phyloP scores from a whole-genome alignment of 2,113 vertebrate genomes.

The Enhydra lutris region DNA sequence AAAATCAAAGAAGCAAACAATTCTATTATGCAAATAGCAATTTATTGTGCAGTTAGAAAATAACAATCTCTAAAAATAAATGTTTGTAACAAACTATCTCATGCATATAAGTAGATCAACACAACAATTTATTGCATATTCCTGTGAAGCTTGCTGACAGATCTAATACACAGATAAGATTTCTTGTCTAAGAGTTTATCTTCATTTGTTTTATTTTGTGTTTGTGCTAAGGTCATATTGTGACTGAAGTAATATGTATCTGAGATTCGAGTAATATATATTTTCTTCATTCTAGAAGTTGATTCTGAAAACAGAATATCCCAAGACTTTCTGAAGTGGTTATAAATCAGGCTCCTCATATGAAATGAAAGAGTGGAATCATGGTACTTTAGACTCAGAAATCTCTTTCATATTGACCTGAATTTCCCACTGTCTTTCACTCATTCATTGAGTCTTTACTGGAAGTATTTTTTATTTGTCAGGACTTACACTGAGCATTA shows the following conservation, averaged over 20 bases:
- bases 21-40: slow-evolving; percentile 72
- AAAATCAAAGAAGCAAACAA: slow-evolving; percentile 69
- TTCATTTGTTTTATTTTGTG: slow-evolving; percentile 2
- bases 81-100: slow-evolving; percentile 66
- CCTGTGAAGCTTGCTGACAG: slow-evolving; percentile 4
- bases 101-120: slow-evolving; percentile 68
- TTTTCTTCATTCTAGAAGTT: background rate
- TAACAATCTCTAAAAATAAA: slow-evolving; percentile 74
- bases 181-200: slow-evolving; percentile 2
- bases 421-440: background rate
- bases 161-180: background rate
- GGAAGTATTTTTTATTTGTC: background rate
- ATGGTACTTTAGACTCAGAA: background rate
- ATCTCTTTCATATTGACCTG: background rate
- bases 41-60: slow-evolving; percentile 67
- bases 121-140: slow-evolving; percentile 45
- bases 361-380: background rate
- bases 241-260: background rate
- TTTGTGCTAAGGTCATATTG: background rate
- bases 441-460: background rate
- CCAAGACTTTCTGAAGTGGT: background rate
- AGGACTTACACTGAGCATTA: background rate
- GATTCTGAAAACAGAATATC: background rate
- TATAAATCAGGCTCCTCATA: slow-evolving; percentile 1
- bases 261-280: background rate